phyloP scores from a whole-genome alignment of 2,797 vertebrate genomes.

The Parambassis ranga region DNA sequence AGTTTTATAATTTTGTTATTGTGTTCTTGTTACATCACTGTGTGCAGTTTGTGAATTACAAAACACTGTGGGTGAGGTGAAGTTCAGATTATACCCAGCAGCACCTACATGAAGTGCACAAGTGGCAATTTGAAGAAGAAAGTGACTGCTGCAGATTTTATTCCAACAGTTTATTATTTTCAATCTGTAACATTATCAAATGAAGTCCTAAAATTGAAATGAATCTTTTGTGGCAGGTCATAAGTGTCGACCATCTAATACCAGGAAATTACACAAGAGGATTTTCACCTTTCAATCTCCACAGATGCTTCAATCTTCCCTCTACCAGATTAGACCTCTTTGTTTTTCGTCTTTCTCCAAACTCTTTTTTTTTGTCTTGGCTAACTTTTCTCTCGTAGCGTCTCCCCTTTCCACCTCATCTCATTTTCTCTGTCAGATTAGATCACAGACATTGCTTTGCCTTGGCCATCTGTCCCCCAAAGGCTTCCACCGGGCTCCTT shows the following conservation, averaged over 20 bases:
- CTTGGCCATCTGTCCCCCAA: slow-evolving; percentile 32
- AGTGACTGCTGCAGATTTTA: neutral
- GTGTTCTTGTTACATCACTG: neutral
- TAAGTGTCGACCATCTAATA: neutral
- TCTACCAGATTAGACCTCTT: neutral
- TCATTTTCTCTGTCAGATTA: slow-evolving; percentile 26
- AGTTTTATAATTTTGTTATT: neutral
- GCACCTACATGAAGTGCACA: neutral
- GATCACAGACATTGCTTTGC: slow-evolving; percentile 13
- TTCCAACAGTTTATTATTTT: neutral
- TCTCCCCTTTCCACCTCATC: neutral
- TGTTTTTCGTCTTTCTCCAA: neutral
- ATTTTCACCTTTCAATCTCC: neutral
- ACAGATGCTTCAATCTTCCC: neutral
- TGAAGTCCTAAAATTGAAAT: neutral
- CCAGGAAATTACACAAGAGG: neutral
- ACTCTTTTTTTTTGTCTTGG: neutral
- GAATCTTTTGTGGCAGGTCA: too few species aligned
- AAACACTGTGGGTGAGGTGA: neutral
- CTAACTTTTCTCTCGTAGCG: neutral
- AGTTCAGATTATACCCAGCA: slow-evolving; percentile 1
- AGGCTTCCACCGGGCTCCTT: slow-evolving; percentile 6
- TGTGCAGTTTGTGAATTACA: slow-evolving; percentile 6
- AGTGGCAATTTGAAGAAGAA: neutral
- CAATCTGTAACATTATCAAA: too few species aligned